Base-by-base conservation (phyloP, 2,888 invertebrate species). In the Tenodera sinensis region DNA sequence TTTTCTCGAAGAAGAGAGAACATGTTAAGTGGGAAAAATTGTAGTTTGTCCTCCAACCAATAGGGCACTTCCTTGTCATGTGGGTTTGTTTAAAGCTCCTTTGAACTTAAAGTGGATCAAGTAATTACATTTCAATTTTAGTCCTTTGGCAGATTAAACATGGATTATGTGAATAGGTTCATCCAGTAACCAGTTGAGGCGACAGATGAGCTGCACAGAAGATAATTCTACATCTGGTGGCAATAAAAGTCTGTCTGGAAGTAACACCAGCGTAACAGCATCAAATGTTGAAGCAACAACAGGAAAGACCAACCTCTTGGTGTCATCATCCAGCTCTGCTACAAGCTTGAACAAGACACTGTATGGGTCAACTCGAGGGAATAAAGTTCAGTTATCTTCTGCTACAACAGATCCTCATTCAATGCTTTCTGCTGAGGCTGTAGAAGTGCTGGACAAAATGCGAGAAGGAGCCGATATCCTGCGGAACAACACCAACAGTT, bases 401-500 rank as follows among this genome's bases (percentile, higher is more conserved):
- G 81, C 88, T 20, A 85, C 89, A 34, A 87, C 89, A 42, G 89
- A 89, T 42, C 89, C 89, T 20, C 87, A 87, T 15, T 82, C 89
- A 30, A 83, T 90, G 27, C 91, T 93, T 89, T 92, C 93, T 88
- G 92, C 94, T 28, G 95, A 96, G 91, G 94, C 95, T 0, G 94
- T 95, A 3, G 96, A 96, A 91, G 95, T 95, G 85, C 93, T 96
- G 84, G 96, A 96, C 92, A 95, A 96, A 92, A 95, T 96, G 93
- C 94, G 95, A 28, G 96, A 96, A 92, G 96, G 96, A 84, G 95
- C 95, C 12, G 97, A 97, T 91, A 95, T 96, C 93, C 94, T 96
- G 91, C 95, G 96, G 90, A 97, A 97, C 93, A 97, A 96, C 92
- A 96, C 97, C 85, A 97, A 97, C 93, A 97, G 96, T 93, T 96